Conservation (phyloP, 1,140 invertebrate species). For the Tetramorium parvispinum region DNA sequence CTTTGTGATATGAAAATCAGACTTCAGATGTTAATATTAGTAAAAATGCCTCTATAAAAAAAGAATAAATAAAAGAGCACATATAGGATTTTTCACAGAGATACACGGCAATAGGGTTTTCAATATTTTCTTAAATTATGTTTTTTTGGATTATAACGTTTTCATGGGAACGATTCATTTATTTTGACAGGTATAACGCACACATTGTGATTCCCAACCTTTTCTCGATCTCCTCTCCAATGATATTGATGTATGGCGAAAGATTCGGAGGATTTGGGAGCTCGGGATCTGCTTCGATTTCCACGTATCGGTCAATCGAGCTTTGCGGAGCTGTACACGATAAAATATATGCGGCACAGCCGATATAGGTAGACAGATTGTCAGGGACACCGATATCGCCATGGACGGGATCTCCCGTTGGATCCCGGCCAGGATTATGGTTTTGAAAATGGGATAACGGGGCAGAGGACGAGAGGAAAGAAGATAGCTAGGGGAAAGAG, state of each 20-base stretch:
- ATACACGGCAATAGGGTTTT: background rate
- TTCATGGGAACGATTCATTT: background rate
- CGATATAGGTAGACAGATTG: conserved; percentile 52
- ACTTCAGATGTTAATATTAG: background rate
- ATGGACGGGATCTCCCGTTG: background rate
- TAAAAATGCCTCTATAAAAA: background rate
- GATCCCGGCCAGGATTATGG: conserved; percentile 16
- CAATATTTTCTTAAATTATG: background rate
- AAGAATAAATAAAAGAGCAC: conserved; percentile 9
- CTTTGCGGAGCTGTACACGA: background rate
- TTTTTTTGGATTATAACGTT: background rate
- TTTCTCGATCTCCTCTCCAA: background rate
- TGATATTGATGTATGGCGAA: background rate
- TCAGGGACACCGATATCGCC: conserved; percentile 26
- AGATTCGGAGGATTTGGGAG: background rate
- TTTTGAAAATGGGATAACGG: conserved; percentile 31
- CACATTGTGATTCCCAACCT: background rate
- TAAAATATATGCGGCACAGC: conserved; percentile 11
- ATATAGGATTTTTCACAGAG: background rate
- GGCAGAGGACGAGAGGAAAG: background rate
- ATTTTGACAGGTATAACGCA: background rate
- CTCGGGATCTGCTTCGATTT: background rate
- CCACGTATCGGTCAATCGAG: background rate
- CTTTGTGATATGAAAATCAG: background rate
- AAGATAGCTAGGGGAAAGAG: background rate